These are phyloP conservation scores for Thunnus albacares DNA, from an alignment of 2,797 vertebrate species.

Conservation along the genomic window DNA sequence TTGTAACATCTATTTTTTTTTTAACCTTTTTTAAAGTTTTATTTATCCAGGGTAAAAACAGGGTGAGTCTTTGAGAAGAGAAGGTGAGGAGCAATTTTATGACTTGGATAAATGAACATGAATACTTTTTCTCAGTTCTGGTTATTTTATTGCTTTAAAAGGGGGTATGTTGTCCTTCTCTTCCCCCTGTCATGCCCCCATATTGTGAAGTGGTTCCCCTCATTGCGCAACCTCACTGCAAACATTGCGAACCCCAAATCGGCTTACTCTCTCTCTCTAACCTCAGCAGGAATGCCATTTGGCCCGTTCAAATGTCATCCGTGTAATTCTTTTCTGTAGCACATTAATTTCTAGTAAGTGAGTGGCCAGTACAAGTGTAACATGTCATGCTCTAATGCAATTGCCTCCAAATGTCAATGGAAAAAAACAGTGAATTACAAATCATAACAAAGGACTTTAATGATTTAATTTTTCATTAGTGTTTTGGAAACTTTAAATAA, in stretches of 20 bases:
- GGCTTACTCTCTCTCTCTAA: conserved; percentile 63
- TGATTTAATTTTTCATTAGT: neutral
- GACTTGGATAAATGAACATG: conserved; percentile 12
- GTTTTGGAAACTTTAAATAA: neutral
- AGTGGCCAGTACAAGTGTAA: conserved; percentile 42
- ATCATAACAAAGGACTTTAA: neutral
- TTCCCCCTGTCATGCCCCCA: conserved; percentile 56
- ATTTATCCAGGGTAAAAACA: neutral
- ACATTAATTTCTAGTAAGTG: conserved; percentile 62
- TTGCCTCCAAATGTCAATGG: conserved; percentile 38
- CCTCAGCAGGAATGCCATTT: conserved; percentile 74
- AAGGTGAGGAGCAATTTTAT: neutral
- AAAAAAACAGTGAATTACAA: conserved; percentile 5
- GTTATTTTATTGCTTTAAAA: conserved; percentile 23
- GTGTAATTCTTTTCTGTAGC: conserved; percentile 67
- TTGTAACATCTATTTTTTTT: neutral
- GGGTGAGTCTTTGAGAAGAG: neutral
- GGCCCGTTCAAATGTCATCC: conserved; percentile 74
- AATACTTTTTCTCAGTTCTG: conserved; percentile 13
- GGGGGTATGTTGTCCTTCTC: conserved; percentile 41
- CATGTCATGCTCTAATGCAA: conserved; percentile 41
- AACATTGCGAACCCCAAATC: conserved; percentile 70
- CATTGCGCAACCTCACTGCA: conserved; percentile 72
- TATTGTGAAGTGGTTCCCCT: conserved; percentile 70
- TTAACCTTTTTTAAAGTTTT: neutral